Conservation (phyloP, 2,888 invertebrate genomes). For the Nycteola revayana region DNA sequence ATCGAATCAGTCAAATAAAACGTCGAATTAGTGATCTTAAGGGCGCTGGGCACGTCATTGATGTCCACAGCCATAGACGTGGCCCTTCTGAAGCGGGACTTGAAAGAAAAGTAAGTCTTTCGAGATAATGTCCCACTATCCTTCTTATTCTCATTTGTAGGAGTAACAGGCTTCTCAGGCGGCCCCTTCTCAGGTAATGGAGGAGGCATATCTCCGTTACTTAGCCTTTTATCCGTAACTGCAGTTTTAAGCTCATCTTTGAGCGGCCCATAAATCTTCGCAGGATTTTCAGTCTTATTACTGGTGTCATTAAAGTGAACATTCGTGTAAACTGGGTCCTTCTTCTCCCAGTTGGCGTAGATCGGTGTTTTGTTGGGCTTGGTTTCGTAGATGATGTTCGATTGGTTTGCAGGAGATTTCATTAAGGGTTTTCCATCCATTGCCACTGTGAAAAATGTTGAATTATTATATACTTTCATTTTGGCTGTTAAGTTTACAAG, state of each 20-base stretch:
- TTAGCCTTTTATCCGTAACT: slow-evolving; percentile 56
- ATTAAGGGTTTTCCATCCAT: slow-evolving; percentile 69
- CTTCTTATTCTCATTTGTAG: slow-evolving; percentile 62
- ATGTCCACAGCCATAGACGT: slow-evolving; percentile 80
- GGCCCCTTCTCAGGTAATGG: slow-evolving; percentile 61
- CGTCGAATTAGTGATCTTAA: slow-evolving; percentile 84
- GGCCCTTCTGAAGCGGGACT: slow-evolving; percentile 84
- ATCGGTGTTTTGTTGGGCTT: slow-evolving; percentile 54
- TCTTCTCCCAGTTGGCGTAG: slow-evolving; percentile 64
- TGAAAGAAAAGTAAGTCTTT: slow-evolving; percentile 80
- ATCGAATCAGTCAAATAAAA: slow-evolving; percentile 87
- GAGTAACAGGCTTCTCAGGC: slow-evolving; percentile 61
- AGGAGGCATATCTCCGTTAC: slow-evolving; percentile 58
- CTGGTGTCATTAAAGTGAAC: slow-evolving; percentile 55
- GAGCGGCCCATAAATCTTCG: slow-evolving; percentile 49
- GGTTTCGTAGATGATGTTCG: slow-evolving; percentile 57
- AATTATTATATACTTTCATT: neutral
- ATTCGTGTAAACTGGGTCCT: slow-evolving; percentile 61
- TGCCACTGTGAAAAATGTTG: slow-evolving; percentile 49
- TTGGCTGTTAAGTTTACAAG: neutral
- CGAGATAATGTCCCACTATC: slow-evolving; percentile 68
- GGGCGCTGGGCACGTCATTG: slow-evolving; percentile 77
- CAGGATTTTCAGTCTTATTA: slow-evolving; percentile 64
- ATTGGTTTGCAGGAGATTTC: slow-evolving; percentile 44
- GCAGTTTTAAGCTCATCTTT: slow-evolving; percentile 72